Percentiles rank a stretch among this genome's conserved stretches.
These are phyloP conservation scores for Hypercompe scribonia DNA, from an alignment of 2,888 invertebrate species.

Conservation along the genomic window DNA sequence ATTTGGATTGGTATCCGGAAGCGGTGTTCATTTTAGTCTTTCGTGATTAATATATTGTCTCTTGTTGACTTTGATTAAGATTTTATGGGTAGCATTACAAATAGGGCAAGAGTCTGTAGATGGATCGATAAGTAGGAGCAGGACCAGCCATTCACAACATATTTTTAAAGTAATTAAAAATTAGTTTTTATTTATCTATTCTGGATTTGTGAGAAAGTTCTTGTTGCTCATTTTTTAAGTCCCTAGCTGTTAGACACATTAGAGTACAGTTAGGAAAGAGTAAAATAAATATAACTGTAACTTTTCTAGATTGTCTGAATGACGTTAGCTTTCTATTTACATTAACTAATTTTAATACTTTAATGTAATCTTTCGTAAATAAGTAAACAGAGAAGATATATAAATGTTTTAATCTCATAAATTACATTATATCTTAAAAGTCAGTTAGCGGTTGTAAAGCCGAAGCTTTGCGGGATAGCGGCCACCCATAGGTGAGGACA, in stretches of 20 bases:
- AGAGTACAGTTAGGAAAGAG: neutral
- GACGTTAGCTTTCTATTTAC: neutral
- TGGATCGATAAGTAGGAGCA: slow-evolving; percentile 21
- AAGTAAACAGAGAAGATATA: neutral
- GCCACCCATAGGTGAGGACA: slow-evolving; percentile 80
- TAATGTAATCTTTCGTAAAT: neutral
- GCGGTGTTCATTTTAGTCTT: slow-evolving; percentile 55
- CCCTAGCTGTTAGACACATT: neutral
- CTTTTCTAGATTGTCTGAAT: neutral
- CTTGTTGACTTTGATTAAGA: slow-evolving; percentile 46
- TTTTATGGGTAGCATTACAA: slow-evolving; percentile 53
- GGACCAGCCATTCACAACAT: slow-evolving; percentile 1
- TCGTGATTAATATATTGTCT: slow-evolving; percentile 59
- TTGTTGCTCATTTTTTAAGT: neutral
- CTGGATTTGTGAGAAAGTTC: neutral
- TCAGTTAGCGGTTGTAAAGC: slow-evolving; percentile 60
- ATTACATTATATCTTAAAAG: slow-evolving; percentile 46
- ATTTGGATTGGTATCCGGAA: slow-evolving; percentile 62
- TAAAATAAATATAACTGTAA: neutral
- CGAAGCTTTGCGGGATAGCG: slow-evolving; percentile 63
- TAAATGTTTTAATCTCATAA: slow-evolving; percentile 33
- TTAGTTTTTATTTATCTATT: neutral
- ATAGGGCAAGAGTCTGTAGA: slow-evolving; percentile 43
- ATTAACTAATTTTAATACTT: neutral
- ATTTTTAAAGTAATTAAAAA: slow-evolving; percentile 1